phyloP scores from a whole-genome alignment of 1,140 invertebrate species.

The Cotesia vestalis region DNA sequence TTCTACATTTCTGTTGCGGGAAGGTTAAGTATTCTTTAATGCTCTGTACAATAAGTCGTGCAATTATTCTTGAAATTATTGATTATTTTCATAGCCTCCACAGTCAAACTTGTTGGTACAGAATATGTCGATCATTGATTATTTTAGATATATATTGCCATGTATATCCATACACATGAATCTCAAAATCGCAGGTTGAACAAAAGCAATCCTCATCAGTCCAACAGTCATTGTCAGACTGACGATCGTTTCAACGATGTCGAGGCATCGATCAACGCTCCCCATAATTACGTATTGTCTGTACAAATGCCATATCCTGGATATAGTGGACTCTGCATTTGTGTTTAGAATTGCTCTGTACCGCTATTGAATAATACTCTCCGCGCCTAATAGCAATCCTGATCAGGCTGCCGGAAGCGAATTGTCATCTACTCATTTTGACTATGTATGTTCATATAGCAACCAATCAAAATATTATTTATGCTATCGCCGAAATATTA shows the following conservation, averaged over 20 bases:
- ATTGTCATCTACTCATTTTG: slow-evolving; percentile 9
- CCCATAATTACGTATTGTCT: slow-evolving; percentile 50
- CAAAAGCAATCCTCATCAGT: slow-evolving; percentile 48
- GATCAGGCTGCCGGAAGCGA: not conserved
- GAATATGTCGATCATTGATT: too few species aligned
- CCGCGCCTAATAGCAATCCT: slow-evolving; percentile 1
- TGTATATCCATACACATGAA: not conserved
- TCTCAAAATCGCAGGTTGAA: slow-evolving; percentile 29
- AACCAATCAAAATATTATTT: too few species aligned
- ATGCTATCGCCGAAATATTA: too few species aligned
- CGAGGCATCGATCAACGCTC: slow-evolving; percentile 46
- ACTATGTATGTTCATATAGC: not conserved
- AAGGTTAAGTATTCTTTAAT: too few species aligned
- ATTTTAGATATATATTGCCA: too few species aligned
- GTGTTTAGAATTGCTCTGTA: slow-evolving; percentile 28
- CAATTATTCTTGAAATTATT: too few species aligned
- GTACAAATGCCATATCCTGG: slow-evolving; percentile 34
- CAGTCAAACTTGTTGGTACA: too few species aligned
- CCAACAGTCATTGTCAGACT: slow-evolving; percentile 44
- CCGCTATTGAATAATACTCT: slow-evolving; percentile 8
- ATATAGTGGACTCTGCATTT: slow-evolving; percentile 17
- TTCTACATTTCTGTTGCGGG: too few species aligned
- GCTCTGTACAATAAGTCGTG: too few species aligned
- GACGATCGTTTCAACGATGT: slow-evolving; percentile 36
- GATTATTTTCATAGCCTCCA: too few species aligned